Evolutionary conservation across 2,888 invertebrate species (phyloP).

Genomic region (Azorinus chamasolen): DNA sequence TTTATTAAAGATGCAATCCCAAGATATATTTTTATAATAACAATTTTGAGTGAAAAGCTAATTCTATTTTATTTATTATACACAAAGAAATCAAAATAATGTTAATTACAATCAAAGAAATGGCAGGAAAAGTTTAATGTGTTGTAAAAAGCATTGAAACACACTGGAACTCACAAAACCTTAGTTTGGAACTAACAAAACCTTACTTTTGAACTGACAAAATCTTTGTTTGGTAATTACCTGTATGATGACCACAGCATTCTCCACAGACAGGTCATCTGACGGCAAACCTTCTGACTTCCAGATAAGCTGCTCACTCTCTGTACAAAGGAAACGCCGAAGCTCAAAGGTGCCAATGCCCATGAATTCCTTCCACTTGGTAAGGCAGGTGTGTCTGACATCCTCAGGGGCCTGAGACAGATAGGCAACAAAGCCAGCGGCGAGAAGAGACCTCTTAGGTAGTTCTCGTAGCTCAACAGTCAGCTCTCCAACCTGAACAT

Average conservation of each 20-base stretch:
- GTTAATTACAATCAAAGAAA: too few species aligned
- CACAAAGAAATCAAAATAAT: too few species aligned
- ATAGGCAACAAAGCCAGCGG: conserved; percentile 93
- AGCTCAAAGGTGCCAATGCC: conserved; percentile 88
- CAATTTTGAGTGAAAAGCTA: too few species aligned
- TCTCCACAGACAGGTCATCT: conserved; percentile 93
- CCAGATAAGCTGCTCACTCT: conserved; percentile 94
- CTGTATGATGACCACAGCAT: conserved; percentile 92
- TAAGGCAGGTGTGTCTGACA: conserved; percentile 88
- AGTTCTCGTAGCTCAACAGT: conserved; percentile 90
- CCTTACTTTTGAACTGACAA: too few species aligned
- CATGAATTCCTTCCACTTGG: conserved; percentile 86
- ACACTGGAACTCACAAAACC: too few species aligned
- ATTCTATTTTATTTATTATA: too few species aligned
- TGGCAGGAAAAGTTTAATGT: too few species aligned
- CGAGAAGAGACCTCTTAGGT: conserved; percentile 90
- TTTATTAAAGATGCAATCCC: too few species aligned
- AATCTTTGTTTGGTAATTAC: too few species aligned
- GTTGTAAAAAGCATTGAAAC: too few species aligned
- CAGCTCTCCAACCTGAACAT: conserved; percentile 86
- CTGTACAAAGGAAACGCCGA: conserved; percentile 89
- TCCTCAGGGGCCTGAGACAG: conserved; percentile 91
- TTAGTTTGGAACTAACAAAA: too few species aligned
- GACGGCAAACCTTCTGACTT: conserved; percentile 94
- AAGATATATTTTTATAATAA: too few species aligned